These are phyloP conservation scores for Corythaixoides concolor DNA, from an alignment of 2,113 vertebrate species.

Conservation along the genomic window DNA sequence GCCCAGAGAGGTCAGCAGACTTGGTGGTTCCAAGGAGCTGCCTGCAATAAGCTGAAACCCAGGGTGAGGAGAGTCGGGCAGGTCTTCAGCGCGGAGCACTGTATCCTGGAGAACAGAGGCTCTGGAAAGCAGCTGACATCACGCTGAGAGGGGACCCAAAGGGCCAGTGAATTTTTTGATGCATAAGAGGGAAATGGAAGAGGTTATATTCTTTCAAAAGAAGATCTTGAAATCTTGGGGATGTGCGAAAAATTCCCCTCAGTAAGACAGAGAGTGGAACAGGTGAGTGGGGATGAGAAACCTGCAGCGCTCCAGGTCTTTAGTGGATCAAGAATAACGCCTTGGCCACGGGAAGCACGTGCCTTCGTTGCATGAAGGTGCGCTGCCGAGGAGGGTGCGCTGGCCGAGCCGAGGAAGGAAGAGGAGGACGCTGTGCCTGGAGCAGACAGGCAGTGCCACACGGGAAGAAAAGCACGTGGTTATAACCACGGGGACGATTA, in stretches of 20 bases:
- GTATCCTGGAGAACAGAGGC: neutral
- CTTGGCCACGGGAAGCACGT: no score
- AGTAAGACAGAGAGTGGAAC: rapidly evolving
- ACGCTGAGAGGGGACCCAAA: no score
- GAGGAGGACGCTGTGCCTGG: neutral
- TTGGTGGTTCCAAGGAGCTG: neutral
- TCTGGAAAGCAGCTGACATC: neutral
- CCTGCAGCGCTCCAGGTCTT: neutral
- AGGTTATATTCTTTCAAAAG: neutral
- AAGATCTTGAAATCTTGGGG: neutral
- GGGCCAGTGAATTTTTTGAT: no score
- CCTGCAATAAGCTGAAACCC: no score
- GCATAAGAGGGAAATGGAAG: neutral
- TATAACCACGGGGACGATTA: neutral
- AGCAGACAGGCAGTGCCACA: neutral
- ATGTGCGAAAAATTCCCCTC: neutral
- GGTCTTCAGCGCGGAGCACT: neutral
- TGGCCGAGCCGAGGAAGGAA: neutral
- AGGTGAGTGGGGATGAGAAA: neutral
- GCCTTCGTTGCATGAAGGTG: neutral
- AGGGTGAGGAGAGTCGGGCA: neutral
- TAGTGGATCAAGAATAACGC: neutral
- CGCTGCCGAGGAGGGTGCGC: no score
- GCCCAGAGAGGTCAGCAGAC: neutral
- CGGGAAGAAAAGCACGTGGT: neutral